Conservation (phyloP, 2,888 invertebrate genomes). For the Sesia bembeciformis region DNA sequence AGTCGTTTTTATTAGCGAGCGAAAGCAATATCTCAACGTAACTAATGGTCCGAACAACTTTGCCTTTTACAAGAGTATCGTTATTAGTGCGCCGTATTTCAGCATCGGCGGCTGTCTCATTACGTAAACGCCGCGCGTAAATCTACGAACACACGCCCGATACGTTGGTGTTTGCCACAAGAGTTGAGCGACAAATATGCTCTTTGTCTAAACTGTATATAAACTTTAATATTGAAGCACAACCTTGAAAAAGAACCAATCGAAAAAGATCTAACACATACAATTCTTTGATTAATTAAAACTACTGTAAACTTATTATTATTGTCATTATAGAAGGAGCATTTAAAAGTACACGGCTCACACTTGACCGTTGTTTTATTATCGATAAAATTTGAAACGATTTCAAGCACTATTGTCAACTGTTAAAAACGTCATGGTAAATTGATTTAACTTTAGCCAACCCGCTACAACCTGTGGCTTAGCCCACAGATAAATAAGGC, state of each 20-base stretch:
- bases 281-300: no score
- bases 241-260: no score
- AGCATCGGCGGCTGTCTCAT: constrained; percentile 28
- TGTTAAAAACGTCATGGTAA: neutral
- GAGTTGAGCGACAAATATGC: neutral
- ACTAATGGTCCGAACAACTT: neutral
- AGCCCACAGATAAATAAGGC: constrained; percentile 3
- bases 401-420: no score
- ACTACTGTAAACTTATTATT: no score
- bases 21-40: constrained; percentile 4
- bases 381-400: no score
- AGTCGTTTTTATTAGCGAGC: neutral
- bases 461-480: constrained; percentile 1
- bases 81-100: constrained; percentile 26
- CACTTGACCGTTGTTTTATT: no score
- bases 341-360: no score
- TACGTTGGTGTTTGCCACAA: constrained; percentile 13
- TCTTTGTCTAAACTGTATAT: no score
- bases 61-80: constrained; percentile 13
- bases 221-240: no score
- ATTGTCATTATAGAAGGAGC: no score
- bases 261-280: no score
- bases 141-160: constrained; percentile 25
- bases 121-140: constrained; percentile 28
- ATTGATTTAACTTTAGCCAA: neutral